Conservation (phyloP, 2,797 vertebrate species). For the Microcaecilia unicolor region DNA sequence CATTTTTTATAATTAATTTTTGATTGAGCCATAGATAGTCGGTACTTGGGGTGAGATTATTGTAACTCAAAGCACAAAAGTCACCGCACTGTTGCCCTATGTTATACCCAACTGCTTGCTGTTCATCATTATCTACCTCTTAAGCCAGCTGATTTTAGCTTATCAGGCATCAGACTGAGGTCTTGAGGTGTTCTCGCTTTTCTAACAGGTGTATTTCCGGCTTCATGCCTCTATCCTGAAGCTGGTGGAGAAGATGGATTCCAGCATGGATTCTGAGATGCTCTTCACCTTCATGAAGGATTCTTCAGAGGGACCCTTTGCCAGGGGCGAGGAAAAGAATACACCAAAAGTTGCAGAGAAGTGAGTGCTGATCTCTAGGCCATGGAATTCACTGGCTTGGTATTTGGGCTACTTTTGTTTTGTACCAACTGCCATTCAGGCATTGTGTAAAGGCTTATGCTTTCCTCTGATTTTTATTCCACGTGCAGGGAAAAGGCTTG, state of each 20-base stretch:
- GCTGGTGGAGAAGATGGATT: conserved; percentile 64
- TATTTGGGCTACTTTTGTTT: no score
- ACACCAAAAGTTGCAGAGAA: conserved; percentile 80
- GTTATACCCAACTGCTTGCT: no score
- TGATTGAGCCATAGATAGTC: no score
- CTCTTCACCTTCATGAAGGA: conserved; percentile 82
- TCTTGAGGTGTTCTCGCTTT: neutral
- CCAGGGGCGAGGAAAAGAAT: conserved; percentile 91
- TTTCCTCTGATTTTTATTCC: neutral
- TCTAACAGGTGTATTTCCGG: conserved; percentile 79
- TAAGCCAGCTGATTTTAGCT: neutral
- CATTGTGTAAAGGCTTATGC: no score
- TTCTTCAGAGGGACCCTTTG: conserved; percentile 85
- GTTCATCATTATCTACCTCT: neutral
- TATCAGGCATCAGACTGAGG: no score
- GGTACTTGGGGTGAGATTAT: no score
- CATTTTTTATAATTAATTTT: no score
- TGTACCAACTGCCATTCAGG: no score
- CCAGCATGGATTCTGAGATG: conserved; percentile 70
- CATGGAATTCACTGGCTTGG: neutral
- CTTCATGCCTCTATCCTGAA: conserved; percentile 89
- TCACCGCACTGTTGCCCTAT: no score
- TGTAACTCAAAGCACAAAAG: no score
- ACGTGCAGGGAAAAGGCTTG: conserved; percentile 77
- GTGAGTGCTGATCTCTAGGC: conserved; percentile 51